Base-by-base conservation (phyloP, 2,113 vertebrate species). In the Sapayoa aenigma region DNA sequence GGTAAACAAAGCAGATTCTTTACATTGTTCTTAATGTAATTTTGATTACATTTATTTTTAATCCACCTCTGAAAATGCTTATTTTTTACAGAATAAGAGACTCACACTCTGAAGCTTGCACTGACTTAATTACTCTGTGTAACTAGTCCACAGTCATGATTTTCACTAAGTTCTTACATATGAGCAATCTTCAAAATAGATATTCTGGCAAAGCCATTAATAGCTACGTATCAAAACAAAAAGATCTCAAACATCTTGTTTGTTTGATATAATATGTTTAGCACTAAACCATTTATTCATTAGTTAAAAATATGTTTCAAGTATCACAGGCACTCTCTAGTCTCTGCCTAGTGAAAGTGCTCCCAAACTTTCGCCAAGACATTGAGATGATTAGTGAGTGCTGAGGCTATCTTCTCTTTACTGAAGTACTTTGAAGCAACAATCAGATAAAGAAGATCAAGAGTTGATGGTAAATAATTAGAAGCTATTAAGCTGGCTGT, bases 381-480 rank as follows among this genome's bases (percentile, higher is more conserved):
- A 69, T 37, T 55, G 71, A 94, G 79, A 87, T 87, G 94, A 93
- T 81, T 28, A 62, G 74, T 72, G 89, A 94, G 89, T 87, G 55
- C 93, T 89, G 80, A 71, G 58, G 65, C 90, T 73, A 75, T 95
- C 78, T 94, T 46, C 93, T 96, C 78, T 93, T 86, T 93, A 58
- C 90, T 92, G 95, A 87, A 91, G 78, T 87, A 96, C 94, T 97
- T 97, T 90, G 92, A 96, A 96, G 93, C 94, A 90, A 96, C 78
- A 73, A 90, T 96, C 94, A 85, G 35, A 22, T 93, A 73, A 95
- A 96, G 91, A 87, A 96, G 93, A 97, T 96, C 92, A 96, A 97
- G 95, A 96, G 93, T 86, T 95, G 96, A 96, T 93, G 83, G 91
- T 52, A 96, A 93, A 96, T 96, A 94, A 97, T 97, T 97, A 96